Evolutionary conservation across 2,888 invertebrate genomes (phyloP).

Genomic region (Fragum whitleyi): DNA sequence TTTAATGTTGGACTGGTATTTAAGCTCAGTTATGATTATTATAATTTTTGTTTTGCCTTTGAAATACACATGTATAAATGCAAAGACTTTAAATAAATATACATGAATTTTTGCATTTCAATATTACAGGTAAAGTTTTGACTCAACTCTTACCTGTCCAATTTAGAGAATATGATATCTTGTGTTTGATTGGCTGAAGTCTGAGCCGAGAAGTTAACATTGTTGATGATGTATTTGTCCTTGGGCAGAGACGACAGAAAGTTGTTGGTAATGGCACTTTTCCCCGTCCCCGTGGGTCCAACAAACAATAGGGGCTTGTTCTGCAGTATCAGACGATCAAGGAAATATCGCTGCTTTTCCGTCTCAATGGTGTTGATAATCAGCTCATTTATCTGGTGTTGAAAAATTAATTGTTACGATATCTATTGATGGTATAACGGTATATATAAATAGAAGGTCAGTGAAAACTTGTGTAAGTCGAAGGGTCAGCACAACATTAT

Average conservation of each 20-base stretch:
- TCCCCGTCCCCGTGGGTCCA: conserved; percentile 85
- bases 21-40: too few species aligned
- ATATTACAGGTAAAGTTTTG: too few species aligned
- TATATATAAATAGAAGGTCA: neutral
- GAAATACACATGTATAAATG: too few species aligned
- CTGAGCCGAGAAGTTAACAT: conserved; percentile 84
- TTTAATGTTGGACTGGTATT: too few species aligned
- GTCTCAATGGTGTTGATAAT: conserved; percentile 84
- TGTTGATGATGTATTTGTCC: conserved; percentile 83
- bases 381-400: conserved; percentile 79
- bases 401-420: neutral
- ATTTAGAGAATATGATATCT: conserved; percentile 84
- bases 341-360: conserved; percentile 82
- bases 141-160: conserved; percentile 84
- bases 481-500: neutral
- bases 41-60: too few species aligned
- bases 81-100: too few species aligned
- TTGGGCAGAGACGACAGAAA: conserved; percentile 80
- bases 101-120: too few species aligned
- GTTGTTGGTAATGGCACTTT: conserved; percentile 84
- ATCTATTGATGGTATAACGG: neutral
- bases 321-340: conserved; percentile 76
- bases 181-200: conserved; percentile 85
- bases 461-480: neutral
- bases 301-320: conserved; percentile 82